Evolutionary conservation across 2,113 vertebrate species (phyloP).

Genomic region (Daphoenositta chrysoptera): DNA sequence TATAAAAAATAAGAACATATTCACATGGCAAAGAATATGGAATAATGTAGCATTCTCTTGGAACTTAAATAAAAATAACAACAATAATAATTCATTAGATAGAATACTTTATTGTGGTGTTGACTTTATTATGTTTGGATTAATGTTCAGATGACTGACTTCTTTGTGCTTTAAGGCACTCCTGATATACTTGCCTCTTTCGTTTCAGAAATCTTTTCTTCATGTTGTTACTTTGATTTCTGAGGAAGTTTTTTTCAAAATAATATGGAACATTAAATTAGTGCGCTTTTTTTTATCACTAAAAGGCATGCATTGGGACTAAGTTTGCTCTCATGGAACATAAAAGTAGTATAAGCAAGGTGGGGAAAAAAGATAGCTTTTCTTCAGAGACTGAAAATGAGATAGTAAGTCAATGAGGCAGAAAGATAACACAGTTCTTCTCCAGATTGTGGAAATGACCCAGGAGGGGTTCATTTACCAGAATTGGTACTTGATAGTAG

Average conservation of each 20-base stretch:
- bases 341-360: slow-evolving; percentile 43
- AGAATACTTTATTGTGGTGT: neutral
- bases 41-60: neutral
- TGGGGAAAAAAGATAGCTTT: slow-evolving; percentile 21
- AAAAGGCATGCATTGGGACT: slow-evolving; percentile 14
- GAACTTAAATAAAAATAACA: slow-evolving; percentile 4
- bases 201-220: neutral
- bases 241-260: slow-evolving; percentile 18
- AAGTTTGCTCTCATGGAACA: slow-evolving; percentile 14
- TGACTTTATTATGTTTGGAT: slow-evolving; percentile 5
- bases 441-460: slow-evolving; percentile 26
- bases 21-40: neutral
- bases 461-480: slow-evolving; percentile 33
- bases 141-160: slow-evolving; percentile 6
- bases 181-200: neutral
- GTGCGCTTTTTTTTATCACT: neutral
- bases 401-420: slow-evolving; percentile 51
- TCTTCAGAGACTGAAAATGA: slow-evolving; percentile 43
- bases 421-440: slow-evolving; percentile 55
- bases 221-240: slow-evolving; percentile 44
- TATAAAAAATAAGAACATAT: neutral
- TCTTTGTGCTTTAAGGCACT: slow-evolving; percentile 10
- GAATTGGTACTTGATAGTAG: neutral
- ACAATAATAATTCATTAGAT: slow-evolving; percentile 19
- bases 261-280: slow-evolving; percentile 46